phyloP scores from a whole-genome alignment of 1,140 invertebrate species.

The Ylistrum balloti region DNA sequence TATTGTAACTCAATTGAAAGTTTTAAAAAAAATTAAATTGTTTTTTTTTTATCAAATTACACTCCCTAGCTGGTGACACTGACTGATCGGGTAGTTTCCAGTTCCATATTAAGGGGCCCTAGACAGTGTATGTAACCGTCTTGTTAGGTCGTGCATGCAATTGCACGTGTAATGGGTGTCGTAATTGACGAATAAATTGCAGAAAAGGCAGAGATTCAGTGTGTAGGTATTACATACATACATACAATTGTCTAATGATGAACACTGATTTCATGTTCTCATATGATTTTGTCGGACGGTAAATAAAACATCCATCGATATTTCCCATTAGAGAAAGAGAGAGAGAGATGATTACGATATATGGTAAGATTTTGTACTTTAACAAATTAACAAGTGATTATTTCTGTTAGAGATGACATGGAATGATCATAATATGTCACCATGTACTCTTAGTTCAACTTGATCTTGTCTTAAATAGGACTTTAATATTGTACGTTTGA shows the following conservation, averaged over 20 bases:
- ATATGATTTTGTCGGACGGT: neutral
- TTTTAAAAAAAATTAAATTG: conserved; percentile 20
- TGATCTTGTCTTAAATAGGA: too few relatives aligned
- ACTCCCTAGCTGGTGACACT: neutral
- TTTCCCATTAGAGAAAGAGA: neutral
- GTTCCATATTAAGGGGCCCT: neutral
- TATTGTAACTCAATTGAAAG: neutral
- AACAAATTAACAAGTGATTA: too few relatives aligned
- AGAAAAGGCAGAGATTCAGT: neutral
- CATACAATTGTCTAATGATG: neutral
- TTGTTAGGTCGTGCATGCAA: neutral
- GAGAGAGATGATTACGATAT: neutral
- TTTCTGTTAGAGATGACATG: too few relatives aligned
- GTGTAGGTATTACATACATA: neutral
- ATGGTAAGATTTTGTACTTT: neutral
- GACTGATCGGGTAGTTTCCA: neutral
- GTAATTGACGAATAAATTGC: neutral
- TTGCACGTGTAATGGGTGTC: neutral
- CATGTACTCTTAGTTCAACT: too few relatives aligned
- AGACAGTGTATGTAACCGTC: conserved; percentile 19
- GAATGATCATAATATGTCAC: too few relatives aligned
- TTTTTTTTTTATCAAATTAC: conserved; percentile 21
- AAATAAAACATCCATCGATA: neutral
- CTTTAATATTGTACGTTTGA: too few relatives aligned
- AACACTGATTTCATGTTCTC: neutral